phyloP scores from a whole-genome alignment of 1,140 invertebrate species.

The Atta texana region DNA sequence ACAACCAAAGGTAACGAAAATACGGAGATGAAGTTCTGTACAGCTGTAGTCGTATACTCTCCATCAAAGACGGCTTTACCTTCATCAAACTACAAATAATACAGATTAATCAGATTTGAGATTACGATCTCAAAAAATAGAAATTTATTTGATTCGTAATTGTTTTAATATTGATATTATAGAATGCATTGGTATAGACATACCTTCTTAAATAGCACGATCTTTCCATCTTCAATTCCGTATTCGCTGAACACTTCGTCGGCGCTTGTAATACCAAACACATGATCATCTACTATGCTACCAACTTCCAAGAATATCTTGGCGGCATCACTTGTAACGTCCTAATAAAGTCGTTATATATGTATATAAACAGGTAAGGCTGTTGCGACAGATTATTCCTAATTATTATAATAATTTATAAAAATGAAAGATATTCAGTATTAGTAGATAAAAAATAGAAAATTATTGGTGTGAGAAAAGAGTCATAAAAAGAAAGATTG shows the following conservation, averaged over 20 bases:
- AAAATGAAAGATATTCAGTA: background rate
- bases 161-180: background rate
- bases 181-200: constrained; percentile 53
- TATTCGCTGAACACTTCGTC: constrained; percentile 92
- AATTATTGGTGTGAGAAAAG: background rate
- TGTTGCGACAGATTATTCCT: constrained; percentile 12
- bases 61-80: constrained; percentile 93
- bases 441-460: background rate
- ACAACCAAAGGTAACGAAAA: constrained; percentile 97
- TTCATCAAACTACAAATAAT: constrained; percentile 95
- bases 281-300: constrained; percentile 93
- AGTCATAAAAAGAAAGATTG: background rate
- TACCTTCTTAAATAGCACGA: constrained; percentile 97
- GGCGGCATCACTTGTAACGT: constrained; percentile 91
- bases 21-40: constrained; percentile 94
- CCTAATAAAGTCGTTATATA: constrained; percentile 84
- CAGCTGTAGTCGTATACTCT: constrained; percentile 88
- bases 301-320: constrained; percentile 95
- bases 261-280: constrained; percentile 94
- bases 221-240: constrained; percentile 90
- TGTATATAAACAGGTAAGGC: constrained; percentile 24
- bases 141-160: background rate
- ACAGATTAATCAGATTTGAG: constrained; percentile 13
- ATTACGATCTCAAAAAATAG: background rate
- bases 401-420: background rate